These are phyloP conservation scores for Salvator merianae DNA, from an alignment of 2,113 vertebrate species.

Conservation along the genomic window DNA sequence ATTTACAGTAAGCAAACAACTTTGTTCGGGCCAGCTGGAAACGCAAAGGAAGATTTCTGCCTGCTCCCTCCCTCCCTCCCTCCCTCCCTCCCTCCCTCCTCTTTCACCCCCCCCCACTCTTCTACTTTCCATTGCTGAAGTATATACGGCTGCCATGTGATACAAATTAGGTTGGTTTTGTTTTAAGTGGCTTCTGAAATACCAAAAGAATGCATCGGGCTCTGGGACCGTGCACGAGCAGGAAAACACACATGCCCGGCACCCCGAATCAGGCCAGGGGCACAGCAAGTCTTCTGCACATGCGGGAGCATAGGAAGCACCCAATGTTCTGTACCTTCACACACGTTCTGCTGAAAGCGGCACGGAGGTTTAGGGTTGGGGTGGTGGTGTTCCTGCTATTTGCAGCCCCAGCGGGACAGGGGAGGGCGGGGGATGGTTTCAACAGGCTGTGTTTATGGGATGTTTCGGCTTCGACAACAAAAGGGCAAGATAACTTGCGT, in stretches of 20 bases:
- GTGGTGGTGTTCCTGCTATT: slow-evolving; percentile 6
- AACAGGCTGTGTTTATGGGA: slow-evolving; percentile 11
- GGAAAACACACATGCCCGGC: not conserved
- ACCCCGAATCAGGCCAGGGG: not conserved
- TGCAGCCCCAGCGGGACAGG: not conserved
- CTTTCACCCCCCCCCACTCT: too few relatives aligned
- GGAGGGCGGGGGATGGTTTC: not conserved
- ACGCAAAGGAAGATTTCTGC: not conserved
- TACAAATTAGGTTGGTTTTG: slow-evolving; percentile 6
- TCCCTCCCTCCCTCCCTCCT: not conserved
- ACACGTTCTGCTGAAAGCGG: not conserved
- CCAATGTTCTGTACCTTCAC: slow-evolving; percentile 7
- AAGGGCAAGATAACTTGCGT: slow-evolving; percentile 43
- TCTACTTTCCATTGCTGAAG: not conserved
- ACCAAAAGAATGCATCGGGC: not conserved
- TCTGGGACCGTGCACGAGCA: not conserved
- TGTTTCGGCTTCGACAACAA: not conserved
- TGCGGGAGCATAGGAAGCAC: not conserved
- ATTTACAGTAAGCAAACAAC: slow-evolving; percentile 5
- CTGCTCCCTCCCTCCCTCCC: not conserved
- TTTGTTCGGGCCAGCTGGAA: not conserved
- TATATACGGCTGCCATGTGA: not conserved
- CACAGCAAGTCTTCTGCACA: not conserved
- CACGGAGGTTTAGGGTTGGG: not conserved
- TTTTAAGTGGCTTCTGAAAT: not conserved